Evolutionary conservation across 2,888 invertebrate genomes (phyloP).

Genomic region (Scaptomyza flava): DNA sequence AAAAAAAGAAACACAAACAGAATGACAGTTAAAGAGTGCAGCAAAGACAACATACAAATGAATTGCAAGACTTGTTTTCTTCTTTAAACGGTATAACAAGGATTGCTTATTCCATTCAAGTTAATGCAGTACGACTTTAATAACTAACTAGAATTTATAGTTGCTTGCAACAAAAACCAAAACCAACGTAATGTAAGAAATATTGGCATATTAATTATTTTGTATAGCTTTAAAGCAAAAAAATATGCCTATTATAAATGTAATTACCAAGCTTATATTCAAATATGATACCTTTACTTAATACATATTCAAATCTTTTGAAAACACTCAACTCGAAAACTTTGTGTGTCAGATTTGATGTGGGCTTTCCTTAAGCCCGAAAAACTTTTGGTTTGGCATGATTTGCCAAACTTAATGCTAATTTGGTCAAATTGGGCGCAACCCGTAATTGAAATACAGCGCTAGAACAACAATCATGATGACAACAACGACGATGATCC

Average conservation of each 20-base stretch:
- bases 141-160: no score
- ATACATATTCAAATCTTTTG: not conserved
- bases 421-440: constrained; percentile 70
- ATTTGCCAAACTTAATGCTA: constrained; percentile 72
- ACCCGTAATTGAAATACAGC: constrained; percentile 69
- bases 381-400: constrained; percentile 41
- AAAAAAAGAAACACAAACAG: not conserved
- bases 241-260: no score
- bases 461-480: constrained; percentile 40
- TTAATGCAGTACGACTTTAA: not conserved
- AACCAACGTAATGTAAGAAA: no score
- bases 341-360: constrained; percentile 19
- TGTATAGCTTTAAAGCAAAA: no score
- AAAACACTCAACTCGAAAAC: not conserved
- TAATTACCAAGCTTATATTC: no score
- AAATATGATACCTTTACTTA: not conserved
- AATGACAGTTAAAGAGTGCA: constrained; percentile 9
- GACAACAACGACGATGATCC: constrained; percentile 51
- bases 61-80: not conserved
- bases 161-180: no score
- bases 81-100: not conserved
- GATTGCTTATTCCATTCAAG: not conserved
- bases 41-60: not conserved
- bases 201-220: no score
- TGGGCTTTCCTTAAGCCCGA: not conserved